Percentiles rank a stretch among this genome's conserved stretches.
These are phyloP conservation scores for Strix aluco DNA, from an alignment of 2,113 vertebrate genomes.

Conservation along the genomic window DNA sequence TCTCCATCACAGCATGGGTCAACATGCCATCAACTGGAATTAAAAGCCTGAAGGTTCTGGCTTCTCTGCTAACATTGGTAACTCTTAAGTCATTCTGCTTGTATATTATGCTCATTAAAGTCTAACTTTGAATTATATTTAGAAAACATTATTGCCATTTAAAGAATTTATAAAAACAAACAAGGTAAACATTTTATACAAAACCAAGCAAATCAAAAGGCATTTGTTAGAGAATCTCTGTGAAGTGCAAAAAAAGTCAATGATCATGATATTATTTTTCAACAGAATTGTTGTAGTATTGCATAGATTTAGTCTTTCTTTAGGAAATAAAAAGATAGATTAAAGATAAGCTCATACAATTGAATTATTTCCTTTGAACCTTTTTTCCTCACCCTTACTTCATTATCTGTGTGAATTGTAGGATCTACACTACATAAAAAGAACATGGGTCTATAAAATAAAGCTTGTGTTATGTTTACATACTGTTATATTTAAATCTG, in stretches of 20 bases:
- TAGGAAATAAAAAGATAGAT: background rate
- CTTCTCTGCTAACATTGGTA: background rate
- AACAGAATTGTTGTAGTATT: constrained; percentile 2
- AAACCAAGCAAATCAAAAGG: background rate
- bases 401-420: background rate
- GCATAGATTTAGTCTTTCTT: background rate
- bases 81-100: background rate
- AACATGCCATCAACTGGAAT: background rate
- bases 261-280: background rate
- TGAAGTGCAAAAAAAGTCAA: constrained; percentile 9
- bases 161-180: background rate
- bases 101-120: background rate
- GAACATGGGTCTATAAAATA: background rate
- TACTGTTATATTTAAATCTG: background rate
- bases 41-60: background rate
- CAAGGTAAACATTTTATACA: background rate
- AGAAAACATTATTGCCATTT: background rate
- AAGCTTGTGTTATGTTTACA: background rate
- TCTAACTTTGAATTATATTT: background rate
- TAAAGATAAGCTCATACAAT: constrained; percentile 29
- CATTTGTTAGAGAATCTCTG: background rate
- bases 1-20: background rate
- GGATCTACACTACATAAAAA: background rate
- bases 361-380: background rate
- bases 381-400: background rate